Evolutionary conservation across 2,113 vertebrate species (phyloP).

Genomic region (Rhinopomastus cyanomelas): DNA sequence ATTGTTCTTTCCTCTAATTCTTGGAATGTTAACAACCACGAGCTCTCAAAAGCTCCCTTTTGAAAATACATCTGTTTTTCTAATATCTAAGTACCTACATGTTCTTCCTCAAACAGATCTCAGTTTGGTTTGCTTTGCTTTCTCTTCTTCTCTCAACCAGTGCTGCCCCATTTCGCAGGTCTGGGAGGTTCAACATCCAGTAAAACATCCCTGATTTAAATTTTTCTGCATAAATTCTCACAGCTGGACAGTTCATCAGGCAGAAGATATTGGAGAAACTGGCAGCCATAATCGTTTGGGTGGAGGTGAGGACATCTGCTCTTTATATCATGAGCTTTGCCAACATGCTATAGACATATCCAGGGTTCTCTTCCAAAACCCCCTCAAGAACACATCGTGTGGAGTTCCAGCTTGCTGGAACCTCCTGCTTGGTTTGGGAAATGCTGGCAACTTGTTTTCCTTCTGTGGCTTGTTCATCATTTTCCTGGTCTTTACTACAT

Average conservation of each 20-base stretch:
- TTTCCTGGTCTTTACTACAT: constrained; percentile 53
- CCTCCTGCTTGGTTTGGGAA: constrained; percentile 63
- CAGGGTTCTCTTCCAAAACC: constrained; percentile 68
- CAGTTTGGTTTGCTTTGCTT: not conserved
- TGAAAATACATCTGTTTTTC: not conserved
- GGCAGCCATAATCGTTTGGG: constrained; percentile 57
- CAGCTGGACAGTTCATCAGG: constrained; percentile 67
- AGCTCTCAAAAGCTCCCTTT: not conserved
- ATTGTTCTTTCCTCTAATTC: too few species aligned
- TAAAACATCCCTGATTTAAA: not conserved
- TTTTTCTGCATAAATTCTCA: constrained; percentile 46
- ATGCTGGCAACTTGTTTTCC: constrained; percentile 49
- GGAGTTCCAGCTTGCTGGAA: constrained; percentile 62
- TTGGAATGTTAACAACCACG: not conserved
- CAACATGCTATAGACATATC: constrained; percentile 59
- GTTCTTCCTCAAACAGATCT: not conserved
- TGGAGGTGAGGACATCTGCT: constrained; percentile 72
- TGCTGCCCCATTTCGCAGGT: not conserved
- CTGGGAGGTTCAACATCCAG: not conserved
- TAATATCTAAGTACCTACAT: not conserved
- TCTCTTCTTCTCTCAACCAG: not conserved
- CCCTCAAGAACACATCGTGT: constrained; percentile 50
- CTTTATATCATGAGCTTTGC: constrained; percentile 56
- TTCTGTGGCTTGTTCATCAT: constrained; percentile 55
- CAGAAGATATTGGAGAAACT: constrained; percentile 70